Base-by-base conservation (phyloP, 2,797 vertebrate species). In the Adrianichthys oophorus region DNA sequence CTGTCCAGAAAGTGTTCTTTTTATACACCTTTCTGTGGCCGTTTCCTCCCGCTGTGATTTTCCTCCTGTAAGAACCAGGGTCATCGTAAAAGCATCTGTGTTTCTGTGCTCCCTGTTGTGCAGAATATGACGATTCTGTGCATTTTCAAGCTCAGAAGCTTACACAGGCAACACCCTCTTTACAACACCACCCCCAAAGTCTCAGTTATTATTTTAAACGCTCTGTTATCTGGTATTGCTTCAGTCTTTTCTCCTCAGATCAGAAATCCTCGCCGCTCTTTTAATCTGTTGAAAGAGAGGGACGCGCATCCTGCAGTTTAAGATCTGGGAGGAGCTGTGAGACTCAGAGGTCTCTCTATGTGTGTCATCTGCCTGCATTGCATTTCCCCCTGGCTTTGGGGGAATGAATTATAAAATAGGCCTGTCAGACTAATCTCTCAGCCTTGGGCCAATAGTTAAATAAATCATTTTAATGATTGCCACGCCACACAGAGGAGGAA, bases 381-480 rank as follows among this genome's bases (percentile, higher is more conserved):
- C 86, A 72, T 81, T 90, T 91, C 78, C 83, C 83, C 84, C 76
- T 85, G 82, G 85, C 65, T 56, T 83, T 68, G 76, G 84, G 70
- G 85, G 85, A 85, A 90, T 92, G 86, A 92, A 90, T 90, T 92
- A 91, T 89, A 82, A 83, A 92, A 82, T 88, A 87, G 77, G 70
- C 69, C 91, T 93, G 85, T 92, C 90, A 90, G 79, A 89, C 79
- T 84, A 89, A 91, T 89, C 86, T 90, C 73, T 87, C 83, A 87
- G 91, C 89, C 85, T 76, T 72, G 79, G 83, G 81, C 83, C 77
- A 78, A 82, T 77, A 89, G 85, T 90, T 92, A 90, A 92, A 92
- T 91, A 91, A 92, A 92, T 79, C 87, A 84, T 91, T 74, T 90
- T 88, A 88, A 90, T 86, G 85, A 89, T 92, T 83, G 72, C 85